Conservation (phyloP, 2,113 vertebrate species). For the Burhinus oedicnemus region DNA sequence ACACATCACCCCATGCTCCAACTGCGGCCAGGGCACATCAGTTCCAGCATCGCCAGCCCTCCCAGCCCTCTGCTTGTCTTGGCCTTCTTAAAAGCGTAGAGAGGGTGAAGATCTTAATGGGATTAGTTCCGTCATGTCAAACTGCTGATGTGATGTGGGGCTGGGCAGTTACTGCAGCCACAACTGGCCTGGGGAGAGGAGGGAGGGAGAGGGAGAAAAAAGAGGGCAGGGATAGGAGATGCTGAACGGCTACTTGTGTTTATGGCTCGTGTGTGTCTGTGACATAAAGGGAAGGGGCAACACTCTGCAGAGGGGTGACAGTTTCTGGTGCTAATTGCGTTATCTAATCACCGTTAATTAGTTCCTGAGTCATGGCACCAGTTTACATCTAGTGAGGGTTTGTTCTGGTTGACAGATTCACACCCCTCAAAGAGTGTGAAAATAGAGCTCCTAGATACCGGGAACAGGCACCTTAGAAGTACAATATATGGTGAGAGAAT, state of each 20-base stretch:
- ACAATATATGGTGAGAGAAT: not conserved
- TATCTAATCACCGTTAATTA: constrained; percentile 63
- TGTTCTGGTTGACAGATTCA: constrained; percentile 46
- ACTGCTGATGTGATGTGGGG: not conserved
- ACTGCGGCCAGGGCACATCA: not conserved
- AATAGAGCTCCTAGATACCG: not conserved
- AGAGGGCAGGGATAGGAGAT: not conserved
- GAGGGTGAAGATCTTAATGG: not conserved
- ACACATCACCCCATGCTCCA: not conserved
- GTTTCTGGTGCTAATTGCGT: constrained; percentile 28
- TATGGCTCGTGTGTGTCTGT: not conserved
- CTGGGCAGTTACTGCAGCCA: not conserved
- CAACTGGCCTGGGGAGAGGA: not conserved
- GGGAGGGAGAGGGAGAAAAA: not conserved
- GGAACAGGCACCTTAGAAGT: not conserved
- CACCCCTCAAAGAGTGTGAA: not conserved
- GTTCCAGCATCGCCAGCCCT: not conserved
- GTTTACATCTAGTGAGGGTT: not conserved
- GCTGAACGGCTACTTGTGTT: not conserved
- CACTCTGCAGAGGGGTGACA: not conserved
- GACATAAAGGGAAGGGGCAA: not conserved
- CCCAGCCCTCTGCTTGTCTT: not conserved
- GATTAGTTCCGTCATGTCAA: not conserved
- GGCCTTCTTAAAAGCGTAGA: not conserved
- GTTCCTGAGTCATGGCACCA: constrained; percentile 21